A percentile compares a stretch with the other conserved stretches of the same genome.
Conservation (phyloP, 2,797 vertebrate genomes). For the Chloroceryle inda region DNA sequence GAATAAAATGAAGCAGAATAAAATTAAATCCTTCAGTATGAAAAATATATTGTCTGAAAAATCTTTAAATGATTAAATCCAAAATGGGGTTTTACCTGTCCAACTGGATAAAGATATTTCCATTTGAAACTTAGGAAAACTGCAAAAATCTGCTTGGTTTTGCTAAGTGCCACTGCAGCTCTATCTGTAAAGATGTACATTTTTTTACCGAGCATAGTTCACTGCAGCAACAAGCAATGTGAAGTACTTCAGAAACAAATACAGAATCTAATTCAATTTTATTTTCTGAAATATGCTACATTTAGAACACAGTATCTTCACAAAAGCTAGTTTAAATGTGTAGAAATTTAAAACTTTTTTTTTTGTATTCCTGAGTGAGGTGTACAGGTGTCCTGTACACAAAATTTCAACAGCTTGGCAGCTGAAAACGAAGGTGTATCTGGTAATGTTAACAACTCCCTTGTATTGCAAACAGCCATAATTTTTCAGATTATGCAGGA, state of each 20-base stretch:
- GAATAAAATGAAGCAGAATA: background rate
- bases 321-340: background rate
- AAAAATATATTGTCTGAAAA: background rate
- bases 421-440: background rate
- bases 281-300: background rate
- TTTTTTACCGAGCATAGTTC: background rate
- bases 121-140: background rate
- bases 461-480: background rate
- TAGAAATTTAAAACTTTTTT: background rate
- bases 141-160: background rate
- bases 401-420: background rate
- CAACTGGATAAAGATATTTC: background rate
- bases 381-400: background rate
- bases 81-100: background rate
- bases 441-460: background rate
- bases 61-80: background rate
- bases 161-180: background rate
- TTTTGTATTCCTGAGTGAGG: background rate
- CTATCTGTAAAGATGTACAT: background rate
- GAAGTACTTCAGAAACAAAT: slow-evolving; percentile 23
- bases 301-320: background rate
- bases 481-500: background rate
- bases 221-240: background rate
- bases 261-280: background rate
- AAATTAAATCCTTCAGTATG: background rate